Evolutionary conservation across 2,797 vertebrate species (phyloP).

Genomic region (Lagorchestes hirsutus): DNA sequence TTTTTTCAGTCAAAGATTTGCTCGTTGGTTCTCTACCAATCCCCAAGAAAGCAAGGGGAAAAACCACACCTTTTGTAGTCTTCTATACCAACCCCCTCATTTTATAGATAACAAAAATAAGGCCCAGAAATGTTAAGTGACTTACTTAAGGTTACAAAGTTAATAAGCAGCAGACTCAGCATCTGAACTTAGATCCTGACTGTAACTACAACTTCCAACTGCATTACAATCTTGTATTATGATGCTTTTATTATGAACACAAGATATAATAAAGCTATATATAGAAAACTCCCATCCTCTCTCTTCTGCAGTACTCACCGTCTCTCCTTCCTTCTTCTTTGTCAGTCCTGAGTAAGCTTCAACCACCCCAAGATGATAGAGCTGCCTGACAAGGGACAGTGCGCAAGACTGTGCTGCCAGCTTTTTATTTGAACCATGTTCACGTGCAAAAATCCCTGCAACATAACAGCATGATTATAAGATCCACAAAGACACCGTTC

Average conservation of each 20-base stretch:
- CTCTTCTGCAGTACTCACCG: slow-evolving; percentile 84
- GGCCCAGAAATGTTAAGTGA: not conserved
- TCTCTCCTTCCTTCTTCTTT: slow-evolving; percentile 96
- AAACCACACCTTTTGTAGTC: not conserved
- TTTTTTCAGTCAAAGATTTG: slow-evolving; percentile 17
- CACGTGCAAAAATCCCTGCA: slow-evolving; percentile 93
- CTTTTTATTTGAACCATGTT: slow-evolving; percentile 98
- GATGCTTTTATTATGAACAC: not conserved
- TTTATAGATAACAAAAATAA: not conserved
- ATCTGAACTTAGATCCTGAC: not conserved
- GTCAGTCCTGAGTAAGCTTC: slow-evolving; percentile 94
- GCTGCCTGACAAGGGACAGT: slow-evolving; percentile 94
- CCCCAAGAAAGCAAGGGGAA: not conserved
- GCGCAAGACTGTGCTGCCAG: slow-evolving; percentile 97
- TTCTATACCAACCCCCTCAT: not conserved
- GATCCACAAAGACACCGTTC: not conserved
- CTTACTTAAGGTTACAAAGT: not conserved
- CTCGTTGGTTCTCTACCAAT: not conserved
- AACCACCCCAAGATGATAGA: slow-evolving; percentile 94
- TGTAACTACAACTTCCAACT: not conserved
- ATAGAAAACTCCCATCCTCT: not conserved
- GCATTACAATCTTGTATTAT: not conserved
- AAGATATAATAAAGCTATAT: not conserved
- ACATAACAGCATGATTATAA: slow-evolving; percentile 68
- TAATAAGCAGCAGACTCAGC: not conserved